Base-by-base conservation (phyloP, 2,113 vertebrate species). In the Carlito syrichta region DNA sequence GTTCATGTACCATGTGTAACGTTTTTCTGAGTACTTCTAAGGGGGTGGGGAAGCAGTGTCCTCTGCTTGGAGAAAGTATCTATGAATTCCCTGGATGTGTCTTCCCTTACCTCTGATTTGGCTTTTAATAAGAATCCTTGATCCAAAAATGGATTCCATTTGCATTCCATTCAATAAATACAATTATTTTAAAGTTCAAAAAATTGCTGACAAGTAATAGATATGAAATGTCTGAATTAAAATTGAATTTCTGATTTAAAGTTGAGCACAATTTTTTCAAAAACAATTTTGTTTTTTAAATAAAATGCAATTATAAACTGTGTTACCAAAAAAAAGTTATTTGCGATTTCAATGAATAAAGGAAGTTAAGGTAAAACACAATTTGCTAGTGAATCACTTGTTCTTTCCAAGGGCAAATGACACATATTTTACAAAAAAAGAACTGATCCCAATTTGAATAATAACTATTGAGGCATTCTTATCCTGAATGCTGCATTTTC, bases 11-110 rank as follows among this genome's bases (percentile, higher is more conserved):
- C 6, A 1, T 3, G 13, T 3, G 8, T 7, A 20, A 23, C 12
- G 35, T n/a, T 83, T 20, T 83, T 71, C 16, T 3, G 0, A n/a
- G n/a, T n/a, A n/a, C n/a, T n/a, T n/a, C n/a, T n/a, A n/a, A n/a
- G n/a, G n/a, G 5, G 6, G 23, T 0, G 16, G 2, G 16, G 0
- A 0, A 50, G 7, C 16, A 52, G 68, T 6, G 27, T 69, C 45
- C 25, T 93, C 30, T 90, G 84, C 17, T 77, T 56, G 38, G 20
- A 60, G 19, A 74, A 54, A 32, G 13, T 66, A 11, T 32, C 5
- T n/a, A 3, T 45, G 66, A 95, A n/a, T 12, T 84, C 16, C 30
- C 35, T 38, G 7, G 16, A 48, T 1, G 30, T 4, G 32, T 1
- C 13, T 35, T 25, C 35, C 35, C 11, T 73, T 9, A 40, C 10